These are phyloP conservation scores for Petaurus breviceps DNA, from an alignment of 2,113 vertebrate genomes.

Conservation along the genomic window DNA sequence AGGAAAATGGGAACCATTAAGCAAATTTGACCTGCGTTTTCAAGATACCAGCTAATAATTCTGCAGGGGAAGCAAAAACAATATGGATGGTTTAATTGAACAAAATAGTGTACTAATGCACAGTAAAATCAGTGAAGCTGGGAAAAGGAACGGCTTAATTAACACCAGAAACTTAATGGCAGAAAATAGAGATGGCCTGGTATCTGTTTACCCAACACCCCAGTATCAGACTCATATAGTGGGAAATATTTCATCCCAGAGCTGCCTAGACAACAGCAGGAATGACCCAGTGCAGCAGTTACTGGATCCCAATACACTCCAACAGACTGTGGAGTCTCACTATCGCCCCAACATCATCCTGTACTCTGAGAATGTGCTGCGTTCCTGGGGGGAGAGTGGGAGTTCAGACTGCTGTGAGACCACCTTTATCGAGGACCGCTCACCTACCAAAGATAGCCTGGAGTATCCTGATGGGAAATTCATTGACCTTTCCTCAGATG, in stretches of 20 bases:
- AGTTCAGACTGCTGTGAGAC: constrained; percentile 93
- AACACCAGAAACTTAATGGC: constrained; percentile 89
- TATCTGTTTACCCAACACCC: constrained; percentile 89
- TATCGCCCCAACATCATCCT: constrained; percentile 90
- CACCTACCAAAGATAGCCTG: constrained; percentile 88
- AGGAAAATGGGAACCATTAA: constrained; percentile 82
- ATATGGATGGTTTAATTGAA: constrained; percentile 85
- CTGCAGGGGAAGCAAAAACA: constrained; percentile 38
- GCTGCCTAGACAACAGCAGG: constrained; percentile 73
- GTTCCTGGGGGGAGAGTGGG: constrained; percentile 87
- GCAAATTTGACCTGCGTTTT: constrained; percentile 70
- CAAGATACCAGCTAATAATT: constrained; percentile 32
- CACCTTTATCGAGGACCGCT: constrained; percentile 92
- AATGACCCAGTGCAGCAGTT: constrained; percentile 87
- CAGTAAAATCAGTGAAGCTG: constrained; percentile 79
- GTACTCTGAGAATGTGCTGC: constrained; percentile 89
- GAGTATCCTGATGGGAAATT: constrained; percentile 89
- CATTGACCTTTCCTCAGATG: constrained; percentile 88
- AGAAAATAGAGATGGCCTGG: constrained; percentile 87
- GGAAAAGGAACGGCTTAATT: constrained; percentile 91
- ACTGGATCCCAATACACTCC: constrained; percentile 90
- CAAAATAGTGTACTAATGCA: constrained; percentile 80
- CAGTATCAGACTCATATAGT: constrained; percentile 87
- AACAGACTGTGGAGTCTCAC: constrained; percentile 86
- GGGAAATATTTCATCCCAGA: constrained; percentile 74